These are phyloP conservation scores for Acestrorhynchus altus DNA, from an alignment of 2,797 vertebrate genomes.

Conservation along the genomic window DNA sequence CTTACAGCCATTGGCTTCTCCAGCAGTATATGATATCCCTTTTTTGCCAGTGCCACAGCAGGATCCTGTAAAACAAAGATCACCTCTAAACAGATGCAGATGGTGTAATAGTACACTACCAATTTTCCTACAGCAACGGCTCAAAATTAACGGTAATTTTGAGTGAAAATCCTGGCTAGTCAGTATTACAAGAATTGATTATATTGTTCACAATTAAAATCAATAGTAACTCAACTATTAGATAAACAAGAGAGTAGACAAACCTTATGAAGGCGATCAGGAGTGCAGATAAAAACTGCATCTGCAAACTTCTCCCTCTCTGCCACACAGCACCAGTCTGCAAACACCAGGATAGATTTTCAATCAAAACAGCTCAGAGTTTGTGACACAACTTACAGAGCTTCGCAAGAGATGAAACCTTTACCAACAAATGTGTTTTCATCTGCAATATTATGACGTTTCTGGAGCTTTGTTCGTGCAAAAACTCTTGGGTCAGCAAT, in stretches of 20 bases:
- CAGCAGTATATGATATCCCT: constrained; percentile 82
- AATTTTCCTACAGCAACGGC: too few relatives aligned
- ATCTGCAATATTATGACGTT: constrained; percentile 65
- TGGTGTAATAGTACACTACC: not conserved
- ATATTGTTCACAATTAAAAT: too few relatives aligned
- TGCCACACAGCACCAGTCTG: constrained; percentile 72
- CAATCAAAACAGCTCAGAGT: not conserved
- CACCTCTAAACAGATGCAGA: not conserved
- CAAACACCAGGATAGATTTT: constrained; percentile 18
- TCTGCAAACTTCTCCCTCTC: constrained; percentile 78
- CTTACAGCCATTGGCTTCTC: constrained; percentile 87
- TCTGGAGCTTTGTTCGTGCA: constrained; percentile 74
- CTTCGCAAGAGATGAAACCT: not conserved
- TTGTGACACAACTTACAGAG: not conserved
- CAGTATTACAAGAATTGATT: too few relatives aligned
- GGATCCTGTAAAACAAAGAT: constrained; percentile 74
- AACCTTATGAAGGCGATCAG: constrained; percentile 78
- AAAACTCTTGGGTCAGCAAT: constrained; percentile 77
- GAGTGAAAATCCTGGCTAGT: too few relatives aligned
- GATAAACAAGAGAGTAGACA: not conserved
- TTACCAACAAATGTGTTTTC: constrained; percentile 74
- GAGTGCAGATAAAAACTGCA: constrained; percentile 76
- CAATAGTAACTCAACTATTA: too few relatives aligned
- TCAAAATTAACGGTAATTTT: too few relatives aligned
- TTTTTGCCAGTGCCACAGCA: constrained; percentile 78